phyloP scores from a whole-genome alignment of 2,797 vertebrate species.

The Potorous gilbertii region DNA sequence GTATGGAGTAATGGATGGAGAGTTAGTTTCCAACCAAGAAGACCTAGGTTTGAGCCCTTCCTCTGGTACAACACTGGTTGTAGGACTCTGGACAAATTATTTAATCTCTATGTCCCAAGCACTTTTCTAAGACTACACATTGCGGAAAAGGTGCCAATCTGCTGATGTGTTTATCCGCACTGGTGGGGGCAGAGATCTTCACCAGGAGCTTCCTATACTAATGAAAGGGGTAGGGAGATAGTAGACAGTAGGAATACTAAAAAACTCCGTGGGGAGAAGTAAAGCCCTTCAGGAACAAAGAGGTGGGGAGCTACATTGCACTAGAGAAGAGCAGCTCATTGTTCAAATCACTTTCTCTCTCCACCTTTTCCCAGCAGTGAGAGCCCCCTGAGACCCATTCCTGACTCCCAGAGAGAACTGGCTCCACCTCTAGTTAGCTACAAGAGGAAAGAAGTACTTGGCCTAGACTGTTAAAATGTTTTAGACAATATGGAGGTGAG shows the following conservation, averaged over 20 bases:
- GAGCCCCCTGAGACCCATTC: conserved; percentile 4
- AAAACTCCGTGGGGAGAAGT: conserved; percentile 1
- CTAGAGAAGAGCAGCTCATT: background rate
- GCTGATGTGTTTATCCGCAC: no score
- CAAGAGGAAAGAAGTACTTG: conserved; percentile 38
- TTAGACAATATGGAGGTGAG: background rate
- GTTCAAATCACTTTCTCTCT: background rate
- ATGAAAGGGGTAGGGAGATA: background rate
- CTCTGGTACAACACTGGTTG: background rate
- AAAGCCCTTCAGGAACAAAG: conserved; percentile 13
- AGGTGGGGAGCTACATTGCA: background rate
- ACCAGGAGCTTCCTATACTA: background rate
- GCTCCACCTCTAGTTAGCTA: conserved; percentile 30
- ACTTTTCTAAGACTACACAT: background rate
- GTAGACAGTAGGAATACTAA: conserved; percentile 21
- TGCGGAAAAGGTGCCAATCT: background rate
- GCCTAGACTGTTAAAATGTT: conserved; percentile 19
- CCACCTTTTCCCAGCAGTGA: conserved; percentile 56
- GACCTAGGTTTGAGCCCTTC: background rate
- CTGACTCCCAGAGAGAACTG: background rate
- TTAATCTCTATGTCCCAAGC: background rate
- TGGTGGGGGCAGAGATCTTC: background rate
- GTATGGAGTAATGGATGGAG: background rate
- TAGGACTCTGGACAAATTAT: background rate
- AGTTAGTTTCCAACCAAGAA: background rate